Base-by-base conservation (phyloP, 2,888 invertebrate genomes). In the Rotaria magnacalcarata region DNA sequence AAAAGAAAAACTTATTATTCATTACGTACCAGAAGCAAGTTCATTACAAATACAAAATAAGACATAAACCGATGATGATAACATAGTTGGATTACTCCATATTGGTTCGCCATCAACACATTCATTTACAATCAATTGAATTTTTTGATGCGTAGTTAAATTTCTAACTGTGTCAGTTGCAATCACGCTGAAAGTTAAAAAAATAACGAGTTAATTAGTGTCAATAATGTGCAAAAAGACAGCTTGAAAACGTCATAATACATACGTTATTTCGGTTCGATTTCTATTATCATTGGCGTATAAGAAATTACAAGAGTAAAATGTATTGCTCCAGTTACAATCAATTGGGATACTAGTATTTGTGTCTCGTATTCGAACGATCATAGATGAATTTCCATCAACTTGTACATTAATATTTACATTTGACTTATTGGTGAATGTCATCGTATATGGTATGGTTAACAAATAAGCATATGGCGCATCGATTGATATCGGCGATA, bases 31-130 rank as follows among this genome's bases (percentile, higher is more conserved):
- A 14, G 10, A 1, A 67, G 16, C 11, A 67, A 19, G 27, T 27
- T n/a, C 10, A 43, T 75, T 24, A 75, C 75, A 75, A 21, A 75
- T 11, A 75, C 75, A 75, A 75, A 43, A 43, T 41, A 75, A 75
- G 24, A 75, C 75, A 21, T 8, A 19, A 75, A 75, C 43, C 10
- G 41, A 21, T 16, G 75, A 47, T 43, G 75, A 75, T 75, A 75
- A 8, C 0, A 43, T 24, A 5, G 41, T 75, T 75, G 41, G 75
- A 75, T 75, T 75, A 43, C 21, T 75, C 43, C 41, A 43, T 43
- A 47, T 24, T 75, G 43, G 24, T 24, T 6, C 6, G 24, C 75
- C 75, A 10, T 75, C 21, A 7, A 75, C 47, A 47, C 75, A 75
- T 75, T 75, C 75, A 47, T 75, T 47, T 4, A 75, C 47, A 24